Evolutionary conservation across 1,140 invertebrate genomes (phyloP).

Genomic region (Aphaenogaster ashmeadi): DNA sequence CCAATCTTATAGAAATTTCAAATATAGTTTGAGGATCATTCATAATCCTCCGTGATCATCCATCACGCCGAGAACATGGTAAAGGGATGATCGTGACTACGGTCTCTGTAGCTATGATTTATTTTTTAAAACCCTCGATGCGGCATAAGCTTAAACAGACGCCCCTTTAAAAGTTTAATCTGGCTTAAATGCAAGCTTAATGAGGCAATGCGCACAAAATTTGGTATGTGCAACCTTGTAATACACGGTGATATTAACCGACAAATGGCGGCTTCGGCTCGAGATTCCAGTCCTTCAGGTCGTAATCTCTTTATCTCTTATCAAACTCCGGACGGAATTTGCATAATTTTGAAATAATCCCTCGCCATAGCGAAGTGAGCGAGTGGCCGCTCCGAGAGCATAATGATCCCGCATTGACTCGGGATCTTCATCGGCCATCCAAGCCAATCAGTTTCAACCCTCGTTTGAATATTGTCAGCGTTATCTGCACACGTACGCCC

Average conservation of each 20-base stretch:
- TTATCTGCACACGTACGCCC: neutral
- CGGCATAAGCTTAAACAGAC: neutral
- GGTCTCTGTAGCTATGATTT: neutral
- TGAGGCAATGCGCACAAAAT: conserved; percentile 13
- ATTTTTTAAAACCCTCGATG: neutral
- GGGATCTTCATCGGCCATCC: neutral
- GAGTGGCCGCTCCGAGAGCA: neutral
- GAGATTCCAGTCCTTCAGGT: neutral
- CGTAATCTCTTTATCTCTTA: conserved; percentile 50
- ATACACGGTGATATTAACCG: conserved; percentile 25
- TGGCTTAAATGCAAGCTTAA: conserved; percentile 13
- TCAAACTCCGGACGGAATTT: conserved; percentile 25
- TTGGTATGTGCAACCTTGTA: conserved; percentile 10
- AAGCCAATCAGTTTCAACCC: neutral
- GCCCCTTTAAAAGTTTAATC: conserved; percentile 41
- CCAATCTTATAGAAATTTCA: neutral
- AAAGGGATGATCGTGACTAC: neutral
- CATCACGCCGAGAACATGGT: neutral
- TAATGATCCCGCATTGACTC: neutral
- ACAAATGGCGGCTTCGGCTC: neutral
- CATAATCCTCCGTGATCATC: neutral
- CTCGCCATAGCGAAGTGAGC: neutral
- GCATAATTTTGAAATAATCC: conserved; percentile 44
- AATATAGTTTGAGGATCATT: conserved; percentile 1
- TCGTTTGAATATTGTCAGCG: neutral